phyloP scores from a whole-genome alignment of 1,140 invertebrate species.

The Marisa cornuarietis region DNA sequence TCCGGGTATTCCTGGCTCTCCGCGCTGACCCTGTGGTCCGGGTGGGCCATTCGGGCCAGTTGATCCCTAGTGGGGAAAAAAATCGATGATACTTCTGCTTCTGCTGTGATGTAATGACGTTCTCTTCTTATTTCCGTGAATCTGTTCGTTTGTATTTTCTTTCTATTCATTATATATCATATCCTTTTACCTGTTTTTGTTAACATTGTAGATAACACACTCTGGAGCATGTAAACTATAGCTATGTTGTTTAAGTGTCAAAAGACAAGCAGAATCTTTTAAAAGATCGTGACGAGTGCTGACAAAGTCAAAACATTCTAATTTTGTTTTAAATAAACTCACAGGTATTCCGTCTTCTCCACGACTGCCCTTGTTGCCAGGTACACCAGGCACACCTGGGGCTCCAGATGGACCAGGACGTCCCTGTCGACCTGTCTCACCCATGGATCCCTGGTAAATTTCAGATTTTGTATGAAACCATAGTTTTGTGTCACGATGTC shows the following conservation, averaged over 20 bases:
- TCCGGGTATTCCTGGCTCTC: slow-evolving; percentile 46
- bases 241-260: no score
- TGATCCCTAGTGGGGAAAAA: slow-evolving; percentile 31
- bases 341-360: slow-evolving; percentile 44
- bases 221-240: no score
- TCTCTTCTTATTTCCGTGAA: no score
- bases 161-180: neutral
- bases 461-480: neutral
- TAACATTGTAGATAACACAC: no score
- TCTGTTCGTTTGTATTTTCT: neutral
- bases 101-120: no score
- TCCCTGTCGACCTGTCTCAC: slow-evolving; percentile 44
- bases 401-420: slow-evolving; percentile 45
- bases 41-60: slow-evolving; percentile 46
- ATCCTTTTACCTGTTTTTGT: neutral
- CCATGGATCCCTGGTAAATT: slow-evolving; percentile 42
- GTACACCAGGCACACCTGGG: slow-evolving; percentile 44
- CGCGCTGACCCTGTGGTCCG: slow-evolving; percentile 44
- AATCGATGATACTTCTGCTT: neutral
- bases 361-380: slow-evolving; percentile 42
- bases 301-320: slow-evolving; percentile 31
- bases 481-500: neutral
- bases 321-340: slow-evolving; percentile 25
- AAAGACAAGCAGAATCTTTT: neutral
- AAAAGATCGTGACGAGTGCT: slow-evolving; percentile 24